Conservation (phyloP, 2,888 invertebrate species). For the Dendrolimus pini region DNA sequence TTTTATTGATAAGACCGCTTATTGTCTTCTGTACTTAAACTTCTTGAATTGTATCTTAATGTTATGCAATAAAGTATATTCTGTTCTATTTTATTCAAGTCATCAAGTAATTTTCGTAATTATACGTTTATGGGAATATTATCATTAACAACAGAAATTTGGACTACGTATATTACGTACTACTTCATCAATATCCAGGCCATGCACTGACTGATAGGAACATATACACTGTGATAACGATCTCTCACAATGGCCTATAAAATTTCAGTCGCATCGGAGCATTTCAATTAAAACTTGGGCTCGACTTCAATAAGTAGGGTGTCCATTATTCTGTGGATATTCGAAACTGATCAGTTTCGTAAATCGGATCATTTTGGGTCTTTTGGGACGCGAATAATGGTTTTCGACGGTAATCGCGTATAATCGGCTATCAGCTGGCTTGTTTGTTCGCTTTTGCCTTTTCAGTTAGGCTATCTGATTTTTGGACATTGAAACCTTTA, state of each 20-base stretch:
- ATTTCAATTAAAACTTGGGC: constrained; percentile 57
- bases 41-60: too few species aligned
- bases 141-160: too few species aligned
- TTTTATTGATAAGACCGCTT: too few species aligned
- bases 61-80: too few species aligned
- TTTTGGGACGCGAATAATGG: background rate
- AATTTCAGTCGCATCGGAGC: constrained; percentile 45
- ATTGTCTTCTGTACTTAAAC: too few species aligned
- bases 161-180: too few species aligned
- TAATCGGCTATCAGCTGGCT: background rate
- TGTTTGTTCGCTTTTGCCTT: background rate
- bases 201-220: too few species aligned
- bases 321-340: constrained; percentile 2
- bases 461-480: background rate
- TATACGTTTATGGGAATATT: too few species aligned
- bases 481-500: too few species aligned
- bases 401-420: background rate
- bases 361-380: background rate
- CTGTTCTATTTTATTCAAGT: too few species aligned
- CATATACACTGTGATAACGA: constrained; percentile 23
- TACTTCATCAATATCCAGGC: too few species aligned
- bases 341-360: background rate
- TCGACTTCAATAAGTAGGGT: constrained; percentile 29
- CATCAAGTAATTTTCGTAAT: too few species aligned
- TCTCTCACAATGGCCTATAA: constrained; percentile 40